A percentile compares a stretch with the other conserved stretches of the same genome.
Evolutionary conservation across 2,797 vertebrate species (phyloP).

Genomic region (Pelobates cultripes): DNA sequence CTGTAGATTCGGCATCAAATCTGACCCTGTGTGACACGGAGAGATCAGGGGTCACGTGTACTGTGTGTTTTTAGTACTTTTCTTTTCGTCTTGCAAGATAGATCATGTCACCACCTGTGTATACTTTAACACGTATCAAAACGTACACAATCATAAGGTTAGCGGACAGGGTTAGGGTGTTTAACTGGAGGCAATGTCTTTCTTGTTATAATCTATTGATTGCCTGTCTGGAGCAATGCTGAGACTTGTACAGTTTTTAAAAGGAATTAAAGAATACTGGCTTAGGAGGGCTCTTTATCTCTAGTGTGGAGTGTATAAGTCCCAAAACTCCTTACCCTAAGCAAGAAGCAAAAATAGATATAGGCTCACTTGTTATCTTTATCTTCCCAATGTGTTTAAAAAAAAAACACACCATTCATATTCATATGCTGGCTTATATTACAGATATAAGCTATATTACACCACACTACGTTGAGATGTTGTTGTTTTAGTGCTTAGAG

Average conservation of each 20-base stretch:
- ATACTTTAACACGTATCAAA: background rate
- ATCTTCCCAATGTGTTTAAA: too few species aligned
- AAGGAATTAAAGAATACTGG: background rate
- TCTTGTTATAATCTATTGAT: slow-evolving; percentile 31
- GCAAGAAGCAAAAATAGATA: too few species aligned
- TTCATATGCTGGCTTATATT: too few species aligned
- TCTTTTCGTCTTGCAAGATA: background rate
- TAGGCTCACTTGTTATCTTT: too few species aligned
- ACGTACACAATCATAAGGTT: slow-evolving; percentile 19
- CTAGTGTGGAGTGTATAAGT: too few species aligned
- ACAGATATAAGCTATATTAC: too few species aligned
- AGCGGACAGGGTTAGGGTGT: slow-evolving; percentile 5
- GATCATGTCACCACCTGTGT: background rate
- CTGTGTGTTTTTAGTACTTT: background rate
- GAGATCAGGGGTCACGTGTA: slow-evolving; percentile 1
- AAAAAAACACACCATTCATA: too few species aligned
- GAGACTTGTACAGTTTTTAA: background rate
- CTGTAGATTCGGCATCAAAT: background rate
- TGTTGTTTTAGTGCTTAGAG: too few species aligned
- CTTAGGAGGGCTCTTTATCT: too few species aligned
- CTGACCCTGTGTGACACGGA: background rate
- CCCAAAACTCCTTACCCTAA: too few species aligned
- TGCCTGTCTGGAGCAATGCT: slow-evolving; percentile 4
- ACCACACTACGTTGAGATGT: too few species aligned
- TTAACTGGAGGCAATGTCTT: slow-evolving; percentile 28